Evolutionary conservation across 2,888 invertebrate genomes (phyloP), one percentile per base, ranked within the genome.

Genomic region (Blastobasis lacticolella): DNA sequence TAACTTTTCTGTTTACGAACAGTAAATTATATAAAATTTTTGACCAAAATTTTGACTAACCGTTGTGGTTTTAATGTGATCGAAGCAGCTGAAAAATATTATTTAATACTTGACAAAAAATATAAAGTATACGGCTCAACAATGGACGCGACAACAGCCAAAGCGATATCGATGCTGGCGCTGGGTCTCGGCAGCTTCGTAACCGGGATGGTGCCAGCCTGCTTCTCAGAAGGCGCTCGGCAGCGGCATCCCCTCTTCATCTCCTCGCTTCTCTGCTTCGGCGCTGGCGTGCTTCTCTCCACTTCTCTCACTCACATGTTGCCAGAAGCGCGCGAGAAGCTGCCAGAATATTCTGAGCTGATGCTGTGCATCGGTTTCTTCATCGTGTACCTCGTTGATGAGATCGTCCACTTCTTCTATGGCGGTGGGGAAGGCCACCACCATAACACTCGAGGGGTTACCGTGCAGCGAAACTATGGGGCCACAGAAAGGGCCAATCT

Each of bases 251-350:
- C 93, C 0, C 71, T 94, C 3, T 65, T 91, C 1, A 85, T 94
- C 1, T 94, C 94, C 0, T 88, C 91, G 10, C 77, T 94, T 6
- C 83, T 95, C 1, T 95, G 94, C 68, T 94, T 94, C 64, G 95
- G 95, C 4, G 95, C 93, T 5, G 95, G 95, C 1, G 93, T 95
- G 36, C 86, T 95, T 5, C 77, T 95, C 5, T 92, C 94, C 0
- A 95, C 95, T 0, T 91, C 94, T 0, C 60, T 95, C 40, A 88
- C 94, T 10, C 95, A 95, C 76, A 94, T 95, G 88, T 78, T 95
- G 5, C 94, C 94, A n/a, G 95, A 95, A 86, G 92, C 93, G 37
- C 88, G 93, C 49, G 90, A 91, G 54, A 79, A 82, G 53, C 72
- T 92, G 47, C 88, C 90, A 0, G 71, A 89, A 43, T 89, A 91